Base-by-base conservation (phyloP, 2,797 vertebrate species). In the Salarias fasciatus region DNA sequence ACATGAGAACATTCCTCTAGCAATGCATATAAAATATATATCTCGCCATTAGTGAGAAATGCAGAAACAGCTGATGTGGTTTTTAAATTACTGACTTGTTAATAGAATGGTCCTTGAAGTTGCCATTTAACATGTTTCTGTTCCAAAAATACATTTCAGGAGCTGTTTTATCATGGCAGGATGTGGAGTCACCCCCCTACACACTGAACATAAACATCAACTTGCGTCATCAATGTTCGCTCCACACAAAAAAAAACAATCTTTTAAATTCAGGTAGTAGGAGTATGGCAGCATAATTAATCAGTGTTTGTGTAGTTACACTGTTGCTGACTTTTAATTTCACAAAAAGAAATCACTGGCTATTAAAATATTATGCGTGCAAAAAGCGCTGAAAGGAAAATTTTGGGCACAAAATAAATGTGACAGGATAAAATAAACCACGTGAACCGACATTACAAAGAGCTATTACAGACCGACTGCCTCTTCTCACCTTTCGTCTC, bases 401-500 rank as follows among this genome's bases (percentile, higher is more conserved):
- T 38, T 1, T 41, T 2, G 47, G 57, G 49, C 6, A 11, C 2
- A 12, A 13, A 9, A 9, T 35, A 31, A 36, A 55, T 9, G 5
- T 29, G 36, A 50, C 3, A 13, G 18, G 0, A 52, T 43, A 8
- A 53, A 63, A 54, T 33, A 46, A 55, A 67, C 57, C 7, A 42
- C 28, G 18, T 36, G 5, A 10, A 29, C 11, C 12, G 31, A 13
- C 8, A 51, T 46, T 12, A n/a, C 11, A 74, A 37, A 28, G 6
- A 28, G 37, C 15, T 43, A 31, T 58, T 48, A 36, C 14, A 51
- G 29, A 28, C 1, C 29, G 49, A 65, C 30, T 44, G 45, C 37
- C 43, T 48, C 49, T 64, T 62, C 60, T 49, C 33, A 60, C 54
- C 54, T 56, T 57, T 57, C 55, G 58, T 71, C 13, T 75, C 4